phyloP scores from a whole-genome alignment of 2,888 invertebrate genomes.

The Pharmacophagus antenor region DNA sequence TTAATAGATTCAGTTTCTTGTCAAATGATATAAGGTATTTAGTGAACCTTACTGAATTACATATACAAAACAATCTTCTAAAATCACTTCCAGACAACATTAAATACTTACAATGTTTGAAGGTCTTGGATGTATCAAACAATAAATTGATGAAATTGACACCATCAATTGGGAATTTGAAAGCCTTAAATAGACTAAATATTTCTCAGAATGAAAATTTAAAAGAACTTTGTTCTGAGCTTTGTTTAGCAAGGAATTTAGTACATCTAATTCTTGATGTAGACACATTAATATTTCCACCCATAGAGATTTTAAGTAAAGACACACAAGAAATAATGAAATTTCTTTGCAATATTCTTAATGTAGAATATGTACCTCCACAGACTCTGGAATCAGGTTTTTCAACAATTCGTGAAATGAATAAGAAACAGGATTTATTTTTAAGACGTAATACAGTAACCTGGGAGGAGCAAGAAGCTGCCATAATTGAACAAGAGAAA shows the following conservation, averaged over 20 bases:
- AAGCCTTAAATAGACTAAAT: slow-evolving; percentile 81
- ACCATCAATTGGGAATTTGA: slow-evolving; percentile 82
- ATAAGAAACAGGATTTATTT: slow-evolving; percentile 58
- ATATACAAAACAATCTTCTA: slow-evolving; percentile 86
- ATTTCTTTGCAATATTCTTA: slow-evolving; percentile 77
- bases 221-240: slow-evolving; percentile 81
- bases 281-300: slow-evolving; percentile 84
- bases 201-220: slow-evolving; percentile 82
- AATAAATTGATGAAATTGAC: slow-evolving; percentile 85
- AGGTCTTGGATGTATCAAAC: slow-evolving; percentile 85
- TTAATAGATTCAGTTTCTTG: slow-evolving; percentile 83
- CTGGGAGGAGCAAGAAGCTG: slow-evolving; percentile 84
- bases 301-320: slow-evolving; percentile 77
- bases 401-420: slow-evolving; percentile 52
- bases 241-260: slow-evolving; percentile 84
- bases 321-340: slow-evolving; percentile 85
- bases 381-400: slow-evolving; percentile 50
- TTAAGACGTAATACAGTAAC: slow-evolving; percentile 52
- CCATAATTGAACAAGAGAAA: slow-evolving; percentile 83
- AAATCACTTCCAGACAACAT: slow-evolving; percentile 85
- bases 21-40: slow-evolving; percentile 84
- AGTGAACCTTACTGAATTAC: slow-evolving; percentile 85
- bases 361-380: slow-evolving; percentile 75
- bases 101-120: slow-evolving; percentile 82
- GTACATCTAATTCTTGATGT: slow-evolving; percentile 82